Base-by-base conservation (phyloP, 1,140 invertebrate genomes). In the Condylostylus longicornis region DNA sequence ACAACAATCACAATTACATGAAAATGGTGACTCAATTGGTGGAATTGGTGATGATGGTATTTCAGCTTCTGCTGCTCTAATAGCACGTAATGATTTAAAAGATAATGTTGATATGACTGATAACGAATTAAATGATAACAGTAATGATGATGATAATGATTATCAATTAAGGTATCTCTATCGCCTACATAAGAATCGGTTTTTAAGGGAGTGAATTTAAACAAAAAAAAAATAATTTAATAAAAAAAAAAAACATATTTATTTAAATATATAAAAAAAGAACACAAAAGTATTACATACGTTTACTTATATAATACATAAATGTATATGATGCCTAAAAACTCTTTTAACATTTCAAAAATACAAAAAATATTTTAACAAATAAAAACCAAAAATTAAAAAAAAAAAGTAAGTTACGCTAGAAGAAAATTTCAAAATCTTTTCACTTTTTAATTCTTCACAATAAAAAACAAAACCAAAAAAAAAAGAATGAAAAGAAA, bases 161-260 rank as follows among this genome's bases (percentile, higher is more conserved):
- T 27, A 22, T 17, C 35, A 23, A 14, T 22, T 36, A 25, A 36
- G 33, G 34, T 41, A 41, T 36, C 29, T 41, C 12, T 41, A 41
- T 32, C 33, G 34, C 30, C 33, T 41, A 29, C 33, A 41, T 22
- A 30, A 37, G 19, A 41, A 41, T 37, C 23, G 32, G 19, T 39
- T 33, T 22, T 27, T 22, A 14, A 39, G 37, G 28, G 33, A 39
- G 22, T 39, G 33, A 39, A 39, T 19, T 29, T n/a, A 27, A 6
- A 17, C 14, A 9, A 29, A 13, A n/a, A 25, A 29, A 1, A n/a
- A 12, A 13, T 18, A 12, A 5, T 3, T 3, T 5, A 21, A 22
- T 18, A 36, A 27, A 20, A 14, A 12, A 35, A 18, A 35, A 35
- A 27, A 28, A 36, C 17, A n/a, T n/a, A n/a, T n/a, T n/a, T n/a